Evolutionary conservation across 53 echinoderm and acorn worm species (phyloP).

Genomic region (Astropecten irregularis): DNA sequence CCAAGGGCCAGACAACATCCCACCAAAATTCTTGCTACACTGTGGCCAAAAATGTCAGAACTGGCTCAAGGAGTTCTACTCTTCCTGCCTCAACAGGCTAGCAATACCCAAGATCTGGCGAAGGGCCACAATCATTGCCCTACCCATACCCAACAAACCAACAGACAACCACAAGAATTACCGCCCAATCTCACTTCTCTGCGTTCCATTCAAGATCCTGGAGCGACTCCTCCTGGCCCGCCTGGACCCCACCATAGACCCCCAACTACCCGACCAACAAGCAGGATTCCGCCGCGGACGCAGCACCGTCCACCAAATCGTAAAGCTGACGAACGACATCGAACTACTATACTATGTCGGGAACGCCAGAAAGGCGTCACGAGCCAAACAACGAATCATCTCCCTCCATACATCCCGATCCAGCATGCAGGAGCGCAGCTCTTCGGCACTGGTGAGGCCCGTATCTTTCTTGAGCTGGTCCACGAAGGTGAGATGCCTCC

Average conservation of each 20-base stretch:
- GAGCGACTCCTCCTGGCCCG: background rate
- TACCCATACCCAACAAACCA: constrained; percentile 55
- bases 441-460: too few species aligned
- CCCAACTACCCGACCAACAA: background rate
- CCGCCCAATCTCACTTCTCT: constrained; percentile 19
- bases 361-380: too few species aligned
- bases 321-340: constrained; percentile 13
- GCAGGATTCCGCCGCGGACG: background rate
- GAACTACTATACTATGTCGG: too few species aligned
- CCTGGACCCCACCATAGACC: constrained; percentile 1
- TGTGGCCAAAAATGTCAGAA: constrained; percentile 33
- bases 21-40: constrained; percentile 37
- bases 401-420: too few species aligned
- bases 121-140: constrained; percentile 9
- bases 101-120: constrained; percentile 29
- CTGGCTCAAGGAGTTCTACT: constrained; percentile 57
- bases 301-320: background rate
- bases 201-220: constrained; percentile 5
- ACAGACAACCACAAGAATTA: constrained; percentile 54
- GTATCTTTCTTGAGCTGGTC: too few species aligned
- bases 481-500: too few species aligned
- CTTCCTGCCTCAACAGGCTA: background rate
- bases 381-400: too few species aligned
- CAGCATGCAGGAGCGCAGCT: too few species aligned
- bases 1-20: too few species aligned